Conservation (phyloP, 2,888 invertebrate species). For the Macrophya annulata region DNA sequence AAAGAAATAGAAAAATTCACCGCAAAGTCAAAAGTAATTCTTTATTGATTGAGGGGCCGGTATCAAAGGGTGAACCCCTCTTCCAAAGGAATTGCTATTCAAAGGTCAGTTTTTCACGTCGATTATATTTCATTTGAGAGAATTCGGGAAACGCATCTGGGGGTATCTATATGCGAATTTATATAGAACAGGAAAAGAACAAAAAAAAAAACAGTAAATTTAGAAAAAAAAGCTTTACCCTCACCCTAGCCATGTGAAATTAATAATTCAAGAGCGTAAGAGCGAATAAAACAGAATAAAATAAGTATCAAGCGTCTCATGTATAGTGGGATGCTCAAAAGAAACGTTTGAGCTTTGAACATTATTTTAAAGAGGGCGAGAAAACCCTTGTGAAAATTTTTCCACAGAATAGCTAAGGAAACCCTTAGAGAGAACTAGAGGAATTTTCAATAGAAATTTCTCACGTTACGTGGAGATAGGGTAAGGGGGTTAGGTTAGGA, state of each 20-base stretch:
- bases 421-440: conserved; percentile 15
- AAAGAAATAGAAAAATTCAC: neutral
- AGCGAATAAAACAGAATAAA: conserved; percentile 12
- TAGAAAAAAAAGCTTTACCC: conserved; percentile 6
- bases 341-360: conserved; percentile 33
- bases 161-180: neutral
- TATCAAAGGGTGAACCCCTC: neutral
- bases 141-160: neutral
- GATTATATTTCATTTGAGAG: neutral
- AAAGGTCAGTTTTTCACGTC: neutral
- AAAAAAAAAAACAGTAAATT: neutral
- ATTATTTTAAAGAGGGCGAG: conserved; percentile 21
- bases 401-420: neutral
- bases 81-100: neutral
- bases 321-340: neutral
- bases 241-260: conserved; percentile 11
- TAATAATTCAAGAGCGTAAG: conserved; percentile 31
- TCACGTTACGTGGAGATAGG: neutral
- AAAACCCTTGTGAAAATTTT: neutral
- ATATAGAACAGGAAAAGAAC: neutral
- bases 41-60: neutral
- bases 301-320: conserved; percentile 25
- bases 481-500: neutral
- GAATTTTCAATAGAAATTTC: conserved; percentile 63
- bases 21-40: neutral